phyloP scores from a whole-genome alignment of 2,888 invertebrate genomes.

The Macropis europaea region DNA sequence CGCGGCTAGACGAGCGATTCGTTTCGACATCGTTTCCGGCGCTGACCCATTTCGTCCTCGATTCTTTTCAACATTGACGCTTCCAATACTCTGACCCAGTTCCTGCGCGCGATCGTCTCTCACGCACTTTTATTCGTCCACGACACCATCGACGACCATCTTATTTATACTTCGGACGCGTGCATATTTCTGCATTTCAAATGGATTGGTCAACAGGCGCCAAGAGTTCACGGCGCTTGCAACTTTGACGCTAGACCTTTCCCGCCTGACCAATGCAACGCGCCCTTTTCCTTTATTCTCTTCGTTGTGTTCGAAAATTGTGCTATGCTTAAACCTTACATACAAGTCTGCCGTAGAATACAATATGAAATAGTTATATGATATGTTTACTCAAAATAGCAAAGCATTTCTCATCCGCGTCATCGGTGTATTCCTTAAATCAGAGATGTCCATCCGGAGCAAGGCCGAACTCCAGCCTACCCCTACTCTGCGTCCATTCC shows the following conservation, averaged over 20 bases:
- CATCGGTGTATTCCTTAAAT: no score
- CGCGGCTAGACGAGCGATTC: conserved; percentile 63
- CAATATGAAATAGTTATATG: no score
- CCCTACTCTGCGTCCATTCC: no score
- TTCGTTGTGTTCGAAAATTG: neutral
- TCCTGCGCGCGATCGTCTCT: conserved; percentile 39
- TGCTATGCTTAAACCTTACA: neutral
- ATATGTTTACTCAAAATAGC: no score
- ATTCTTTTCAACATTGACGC: conserved; percentile 59
- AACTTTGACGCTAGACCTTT: conserved; percentile 12
- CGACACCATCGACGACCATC: neutral
- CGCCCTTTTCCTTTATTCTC: neutral
- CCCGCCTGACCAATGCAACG: neutral
- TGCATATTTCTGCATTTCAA: conserved; percentile 21
- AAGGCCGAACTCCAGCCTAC: no score
- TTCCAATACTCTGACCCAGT: conserved; percentile 57
- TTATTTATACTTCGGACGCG: neutral
- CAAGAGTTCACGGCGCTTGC: neutral
- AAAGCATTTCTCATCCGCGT: no score
- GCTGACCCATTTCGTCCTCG: conserved; percentile 71
- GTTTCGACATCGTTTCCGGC: conserved; percentile 74
- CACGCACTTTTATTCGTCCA: conserved; percentile 44
- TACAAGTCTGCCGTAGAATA: no score
- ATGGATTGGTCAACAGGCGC: neutral
- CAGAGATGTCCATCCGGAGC: no score